A percentile compares a stretch with the other conserved stretches of the same genome.
phyloP scores from a whole-genome alignment of 2,888 invertebrate genomes.

The Dermolepida albohirtum region DNA sequence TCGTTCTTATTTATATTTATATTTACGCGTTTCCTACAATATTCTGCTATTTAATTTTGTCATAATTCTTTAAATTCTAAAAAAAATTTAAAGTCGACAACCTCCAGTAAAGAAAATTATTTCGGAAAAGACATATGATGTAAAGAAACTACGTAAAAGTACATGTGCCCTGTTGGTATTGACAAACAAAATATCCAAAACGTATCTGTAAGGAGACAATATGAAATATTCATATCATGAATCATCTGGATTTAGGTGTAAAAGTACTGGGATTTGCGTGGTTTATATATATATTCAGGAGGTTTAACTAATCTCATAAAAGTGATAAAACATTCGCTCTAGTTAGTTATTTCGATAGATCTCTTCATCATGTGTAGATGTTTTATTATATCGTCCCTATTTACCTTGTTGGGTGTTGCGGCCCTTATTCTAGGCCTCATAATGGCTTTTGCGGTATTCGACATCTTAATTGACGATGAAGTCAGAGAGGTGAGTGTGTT shows the following conservation, averaged over 20 bases:
- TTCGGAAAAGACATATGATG: too few species aligned
- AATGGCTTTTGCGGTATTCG: conserved; percentile 41
- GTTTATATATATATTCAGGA: conserved; percentile 3
- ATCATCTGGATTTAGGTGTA: conserved; percentile 18
- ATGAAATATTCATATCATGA: conserved; percentile 1
- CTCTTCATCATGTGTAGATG: conserved; percentile 33
- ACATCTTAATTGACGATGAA: conserved; percentile 37
- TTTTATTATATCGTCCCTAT: conserved; percentile 13
- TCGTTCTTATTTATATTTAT: too few species aligned
- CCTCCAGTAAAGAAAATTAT: too few species aligned
- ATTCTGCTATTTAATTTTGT: too few species aligned
- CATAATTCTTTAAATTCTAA: too few species aligned
- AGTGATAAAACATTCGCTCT: conserved; percentile 17
- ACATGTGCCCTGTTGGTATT: too few species aligned
- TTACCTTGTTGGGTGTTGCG: conserved; percentile 30
- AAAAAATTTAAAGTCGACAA: too few species aligned
- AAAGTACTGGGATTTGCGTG: conserved; percentile 10
- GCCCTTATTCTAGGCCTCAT: conserved; percentile 33
- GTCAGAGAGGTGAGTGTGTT: conserved; percentile 30
- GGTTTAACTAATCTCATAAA: conserved; percentile 23
- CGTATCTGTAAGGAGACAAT: neutral
- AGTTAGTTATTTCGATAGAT: conserved; percentile 1
- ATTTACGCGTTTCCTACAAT: too few species aligned
- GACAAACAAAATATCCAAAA: neutral
- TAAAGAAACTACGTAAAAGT: too few species aligned